These are phyloP conservation scores for Tetramorium bicarinatum DNA, from an alignment of 2,888 invertebrate species.

Conservation along the genomic window DNA sequence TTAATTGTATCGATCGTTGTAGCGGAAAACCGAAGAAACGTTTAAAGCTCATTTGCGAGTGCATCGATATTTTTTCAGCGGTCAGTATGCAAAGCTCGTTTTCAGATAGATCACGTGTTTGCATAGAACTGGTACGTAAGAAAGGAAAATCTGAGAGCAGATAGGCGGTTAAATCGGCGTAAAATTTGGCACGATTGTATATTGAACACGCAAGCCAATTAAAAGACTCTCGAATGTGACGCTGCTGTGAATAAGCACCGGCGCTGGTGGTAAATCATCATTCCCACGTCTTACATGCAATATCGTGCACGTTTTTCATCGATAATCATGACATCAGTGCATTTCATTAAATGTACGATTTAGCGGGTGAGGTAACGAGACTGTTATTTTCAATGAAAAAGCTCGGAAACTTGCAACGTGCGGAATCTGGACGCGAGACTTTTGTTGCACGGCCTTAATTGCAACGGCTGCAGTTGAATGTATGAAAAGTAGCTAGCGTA, in stretches of 20 bases:
- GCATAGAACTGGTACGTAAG: constrained; percentile 12
- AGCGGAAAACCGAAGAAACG: constrained; percentile 47
- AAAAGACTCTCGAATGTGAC: constrained; percentile 48
- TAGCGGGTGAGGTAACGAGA: constrained; percentile 33
- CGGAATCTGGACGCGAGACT: constrained; percentile 16
- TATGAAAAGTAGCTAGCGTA: constrained; percentile 42
- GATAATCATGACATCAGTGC: constrained; percentile 48
- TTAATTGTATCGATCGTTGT: constrained; percentile 65
- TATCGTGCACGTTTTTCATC: constrained; percentile 45
- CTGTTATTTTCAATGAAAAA: constrained; percentile 41
- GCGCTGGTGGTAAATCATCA: constrained; percentile 31
- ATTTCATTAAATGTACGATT: constrained; percentile 51
- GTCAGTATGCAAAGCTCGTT: constrained; percentile 49
- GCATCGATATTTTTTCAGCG: constrained; percentile 59
- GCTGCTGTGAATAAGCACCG: constrained; percentile 37
- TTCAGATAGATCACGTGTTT: constrained; percentile 65
- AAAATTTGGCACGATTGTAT: constrained; percentile 54
- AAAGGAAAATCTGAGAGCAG: constrained; percentile 43
- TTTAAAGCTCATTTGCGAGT: constrained; percentile 44
- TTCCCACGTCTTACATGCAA: constrained; percentile 29
- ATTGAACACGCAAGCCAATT: constrained; percentile 44
- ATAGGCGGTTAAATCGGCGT: constrained; percentile 37
- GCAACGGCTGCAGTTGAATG: constrained; percentile 36
- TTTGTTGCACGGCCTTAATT: constrained; percentile 29
- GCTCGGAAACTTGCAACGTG: background rate